Evolutionary conservation across 1,140 invertebrate genomes (phyloP).

Genomic region (Micrasema longulum): DNA sequence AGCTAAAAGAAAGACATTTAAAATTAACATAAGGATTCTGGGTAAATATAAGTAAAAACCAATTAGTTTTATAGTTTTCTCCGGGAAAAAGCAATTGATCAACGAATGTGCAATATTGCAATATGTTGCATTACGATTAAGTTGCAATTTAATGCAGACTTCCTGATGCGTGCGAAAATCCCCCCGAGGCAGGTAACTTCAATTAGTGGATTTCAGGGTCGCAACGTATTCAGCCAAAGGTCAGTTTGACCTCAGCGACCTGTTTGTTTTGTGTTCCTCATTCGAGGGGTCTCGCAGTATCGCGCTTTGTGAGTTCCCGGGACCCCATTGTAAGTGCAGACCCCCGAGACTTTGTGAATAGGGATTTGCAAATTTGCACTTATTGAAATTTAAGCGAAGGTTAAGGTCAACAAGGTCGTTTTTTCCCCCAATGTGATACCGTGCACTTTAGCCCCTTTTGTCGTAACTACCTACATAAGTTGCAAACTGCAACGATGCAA

Average conservation of each 20-base stretch:
- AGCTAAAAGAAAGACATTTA: too few relatives aligned
- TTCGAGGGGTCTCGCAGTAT: not conserved
- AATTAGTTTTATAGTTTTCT: too few relatives aligned
- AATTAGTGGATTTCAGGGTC: conserved; percentile 13
- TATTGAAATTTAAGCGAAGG: conserved; percentile 44
- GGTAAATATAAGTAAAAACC: too few relatives aligned
- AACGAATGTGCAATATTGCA: too few relatives aligned
- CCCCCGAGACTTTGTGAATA: not conserved
- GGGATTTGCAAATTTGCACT: conserved; percentile 39
- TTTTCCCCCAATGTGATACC: conserved; percentile 1
- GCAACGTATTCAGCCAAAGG: conserved; percentile 26
- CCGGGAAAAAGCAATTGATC: too few relatives aligned
- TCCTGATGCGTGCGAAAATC: conserved; percentile 12
- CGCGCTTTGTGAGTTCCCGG: not conserved
- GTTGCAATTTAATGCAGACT: not conserved
- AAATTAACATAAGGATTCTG: too few relatives aligned
- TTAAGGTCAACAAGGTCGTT: conserved; percentile 52
- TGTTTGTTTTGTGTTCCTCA: conserved; percentile 27
- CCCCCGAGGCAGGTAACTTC: conserved; percentile 14
- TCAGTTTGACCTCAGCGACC: conserved; percentile 46
- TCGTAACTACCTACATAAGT: not conserved
- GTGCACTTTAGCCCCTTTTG: not conserved
- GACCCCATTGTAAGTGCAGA: not conserved
- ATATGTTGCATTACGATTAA: not conserved
- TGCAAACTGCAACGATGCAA: not conserved